A percentile compares a stretch with the other conserved stretches of the same genome.
Evolutionary conservation across 2,888 invertebrate genomes (phyloP).

Genomic region (Pristionchus arcanus): DNA sequence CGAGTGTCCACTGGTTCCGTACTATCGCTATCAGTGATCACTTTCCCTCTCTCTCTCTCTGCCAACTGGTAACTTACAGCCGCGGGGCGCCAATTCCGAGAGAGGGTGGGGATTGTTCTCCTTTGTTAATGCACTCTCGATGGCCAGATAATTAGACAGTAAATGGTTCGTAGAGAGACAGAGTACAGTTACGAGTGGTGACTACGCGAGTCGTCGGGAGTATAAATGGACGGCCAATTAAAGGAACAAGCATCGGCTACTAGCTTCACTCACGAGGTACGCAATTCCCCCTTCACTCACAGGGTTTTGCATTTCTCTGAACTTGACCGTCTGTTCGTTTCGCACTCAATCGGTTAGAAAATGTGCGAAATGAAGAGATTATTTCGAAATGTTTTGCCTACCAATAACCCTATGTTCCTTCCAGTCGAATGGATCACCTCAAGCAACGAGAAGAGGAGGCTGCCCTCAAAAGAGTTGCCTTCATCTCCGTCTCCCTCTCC

Average conservation of each 20-base stretch:
- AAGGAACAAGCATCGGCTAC: background rate
- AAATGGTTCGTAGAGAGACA: background rate
- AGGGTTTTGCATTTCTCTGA: too few relatives aligned
- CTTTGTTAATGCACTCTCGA: background rate
- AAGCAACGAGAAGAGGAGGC: conserved; percentile 21
- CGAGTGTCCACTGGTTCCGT: background rate
- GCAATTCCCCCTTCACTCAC: background rate
- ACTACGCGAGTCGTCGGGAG: background rate
- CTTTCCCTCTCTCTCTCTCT: background rate
- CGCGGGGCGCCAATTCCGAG: background rate
- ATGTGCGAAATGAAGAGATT: too few relatives aligned
- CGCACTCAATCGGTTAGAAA: too few relatives aligned
- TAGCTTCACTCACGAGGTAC: background rate
- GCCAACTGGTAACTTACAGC: conserved; percentile 2
- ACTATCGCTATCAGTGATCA: background rate
- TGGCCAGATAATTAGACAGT: background rate
- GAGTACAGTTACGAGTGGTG: background rate
- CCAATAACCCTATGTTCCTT: background rate
- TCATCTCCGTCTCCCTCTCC: conserved; percentile 45
- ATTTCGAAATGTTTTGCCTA: too few relatives aligned
- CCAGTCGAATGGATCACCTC: conserved; percentile 6
- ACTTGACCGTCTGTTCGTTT: too few relatives aligned
- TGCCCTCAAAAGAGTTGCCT: conserved; percentile 43
- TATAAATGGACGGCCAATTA: background rate
- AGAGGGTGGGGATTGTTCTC: background rate